Percentiles rank a stretch among this genome's conserved stretches.
phyloP scores from a whole-genome alignment of 2,888 invertebrate species.

The Terebella lapidaria region DNA sequence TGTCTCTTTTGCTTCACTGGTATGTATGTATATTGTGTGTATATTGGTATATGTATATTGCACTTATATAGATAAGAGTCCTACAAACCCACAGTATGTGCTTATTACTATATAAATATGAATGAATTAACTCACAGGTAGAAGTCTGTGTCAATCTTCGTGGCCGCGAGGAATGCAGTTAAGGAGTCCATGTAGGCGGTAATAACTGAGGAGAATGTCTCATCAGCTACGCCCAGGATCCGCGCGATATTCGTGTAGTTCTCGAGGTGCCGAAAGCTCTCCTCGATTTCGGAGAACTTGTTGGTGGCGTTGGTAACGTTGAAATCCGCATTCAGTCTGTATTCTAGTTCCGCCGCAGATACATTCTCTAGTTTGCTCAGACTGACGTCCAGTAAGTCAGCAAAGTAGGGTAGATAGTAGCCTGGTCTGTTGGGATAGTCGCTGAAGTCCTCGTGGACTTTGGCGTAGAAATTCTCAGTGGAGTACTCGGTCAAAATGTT shows the following conservation, averaged over 20 bases:
- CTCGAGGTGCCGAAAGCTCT: neutral
- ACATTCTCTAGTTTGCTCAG: neutral
- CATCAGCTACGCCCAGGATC: neutral
- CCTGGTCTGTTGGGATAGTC: neutral
- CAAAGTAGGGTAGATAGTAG: neutral
- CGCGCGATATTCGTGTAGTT: neutral
- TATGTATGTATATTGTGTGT: neutral
- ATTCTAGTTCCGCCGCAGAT: neutral
- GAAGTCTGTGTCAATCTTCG: neutral
- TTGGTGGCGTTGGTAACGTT: neutral
- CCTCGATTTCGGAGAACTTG: neutral
- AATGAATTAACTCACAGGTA: neutral
- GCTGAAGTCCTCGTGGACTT: slow-evolving; percentile 1
- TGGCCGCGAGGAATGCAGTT: neutral
- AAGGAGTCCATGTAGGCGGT: neutral
- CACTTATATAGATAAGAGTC: neutral
- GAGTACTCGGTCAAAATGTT: slow-evolving; percentile 6
- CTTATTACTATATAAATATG: neutral
- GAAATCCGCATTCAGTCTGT: slow-evolving; percentile 1
- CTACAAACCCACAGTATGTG: neutral
- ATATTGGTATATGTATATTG: too few relatives aligned
- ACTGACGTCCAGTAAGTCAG: neutral
- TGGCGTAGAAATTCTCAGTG: slow-evolving; percentile 4
- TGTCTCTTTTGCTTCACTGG: neutral
- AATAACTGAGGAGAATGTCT: neutral